Percentiles rank a stretch among this genome's conserved stretches.
These are phyloP conservation scores for Etheostoma nigrum DNA, from an alignment of 2,797 vertebrate species.

Conservation along the genomic window DNA sequence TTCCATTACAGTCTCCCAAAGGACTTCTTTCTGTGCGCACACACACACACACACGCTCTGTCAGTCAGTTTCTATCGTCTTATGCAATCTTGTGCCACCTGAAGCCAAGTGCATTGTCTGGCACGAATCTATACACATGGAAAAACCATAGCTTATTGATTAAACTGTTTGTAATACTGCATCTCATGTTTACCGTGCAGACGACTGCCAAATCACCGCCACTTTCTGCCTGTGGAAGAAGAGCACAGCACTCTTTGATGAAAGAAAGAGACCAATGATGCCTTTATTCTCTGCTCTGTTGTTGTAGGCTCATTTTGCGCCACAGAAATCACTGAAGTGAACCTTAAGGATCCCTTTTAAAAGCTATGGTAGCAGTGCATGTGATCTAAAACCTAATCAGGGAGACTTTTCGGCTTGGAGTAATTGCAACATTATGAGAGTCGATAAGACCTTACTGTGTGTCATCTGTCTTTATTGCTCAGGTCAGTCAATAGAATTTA, in stretches of 20 bases:
- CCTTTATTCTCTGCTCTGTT: constrained; percentile 47
- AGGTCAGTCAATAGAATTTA: constrained; percentile 78
- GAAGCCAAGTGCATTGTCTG: constrained; percentile 53
- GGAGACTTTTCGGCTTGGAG: constrained; percentile 52
- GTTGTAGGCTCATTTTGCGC: constrained; percentile 55
- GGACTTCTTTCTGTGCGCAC: constrained; percentile 39
- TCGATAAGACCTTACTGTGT: constrained; percentile 72
- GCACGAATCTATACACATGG: constrained; percentile 16
- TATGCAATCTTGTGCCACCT: constrained; percentile 56
- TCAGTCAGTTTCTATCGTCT: constrained; percentile 30
- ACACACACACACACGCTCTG: too few species aligned
- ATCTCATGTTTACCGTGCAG: constrained; percentile 48
- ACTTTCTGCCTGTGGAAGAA: constrained; percentile 27
- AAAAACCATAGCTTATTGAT: constrained; percentile 36
- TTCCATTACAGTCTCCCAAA: constrained; percentile 71
- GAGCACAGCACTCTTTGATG: constrained; percentile 25
- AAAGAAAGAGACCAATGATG: constrained; percentile 28
- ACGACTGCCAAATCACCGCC: constrained; percentile 35
- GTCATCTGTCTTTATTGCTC: constrained; percentile 77
- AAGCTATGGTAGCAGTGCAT: constrained; percentile 45
- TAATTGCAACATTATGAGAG: constrained; percentile 68
- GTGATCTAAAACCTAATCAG: constrained; percentile 73
- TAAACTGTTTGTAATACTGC: constrained; percentile 33
- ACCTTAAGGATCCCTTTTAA: constrained; percentile 60
- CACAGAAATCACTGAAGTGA: constrained; percentile 56